Evolutionary conservation across 2,113 vertebrate genomes (phyloP).

Genomic region (Plestiodon gilberti): DNA sequence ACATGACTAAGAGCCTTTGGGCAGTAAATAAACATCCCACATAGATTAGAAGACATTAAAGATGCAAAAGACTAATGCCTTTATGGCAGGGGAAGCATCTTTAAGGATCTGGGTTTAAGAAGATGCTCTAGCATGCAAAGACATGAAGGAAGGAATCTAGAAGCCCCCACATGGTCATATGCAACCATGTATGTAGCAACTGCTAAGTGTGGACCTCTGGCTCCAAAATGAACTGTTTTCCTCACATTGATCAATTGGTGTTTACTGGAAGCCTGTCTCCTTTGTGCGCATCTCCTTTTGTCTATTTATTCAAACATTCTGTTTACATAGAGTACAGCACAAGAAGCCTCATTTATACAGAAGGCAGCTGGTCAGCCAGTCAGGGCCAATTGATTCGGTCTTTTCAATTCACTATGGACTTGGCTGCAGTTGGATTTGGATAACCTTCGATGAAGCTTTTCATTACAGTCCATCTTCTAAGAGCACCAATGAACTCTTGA

Average conservation of each 20-base stretch:
- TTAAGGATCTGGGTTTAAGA: not conserved
- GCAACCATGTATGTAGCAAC: not conserved
- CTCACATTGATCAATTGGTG: not conserved
- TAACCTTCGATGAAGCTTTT: conserved; percentile 60
- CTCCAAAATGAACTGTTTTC: not conserved
- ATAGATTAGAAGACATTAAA: not conserved
- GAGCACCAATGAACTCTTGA: conserved; percentile 51
- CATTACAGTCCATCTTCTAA: conserved; percentile 42
- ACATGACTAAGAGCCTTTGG: not conserved
- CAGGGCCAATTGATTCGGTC: not conserved
- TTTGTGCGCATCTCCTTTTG: fast-evolving
- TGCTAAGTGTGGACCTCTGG: not conserved
- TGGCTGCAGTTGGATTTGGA: not conserved
- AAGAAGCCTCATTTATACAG: conserved; percentile 42
- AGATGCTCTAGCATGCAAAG: not conserved
- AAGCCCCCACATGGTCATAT: not conserved
- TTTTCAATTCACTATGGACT: conserved; percentile 17
- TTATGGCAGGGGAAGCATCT: not conserved
- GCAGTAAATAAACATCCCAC: not conserved
- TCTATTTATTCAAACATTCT: conserved; percentile 38
- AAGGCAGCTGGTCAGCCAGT: conserved; percentile 58
- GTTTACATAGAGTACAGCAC: conserved; percentile 45
- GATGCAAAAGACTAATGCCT: not conserved
- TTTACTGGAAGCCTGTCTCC: not conserved
- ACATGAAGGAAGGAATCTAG: not conserved